A percentile compares a stretch with the other conserved stretches of the same genome.
These are phyloP conservation scores for Tinea semifulvella DNA, from an alignment of 2,888 invertebrate genomes.

Conservation along the genomic window DNA sequence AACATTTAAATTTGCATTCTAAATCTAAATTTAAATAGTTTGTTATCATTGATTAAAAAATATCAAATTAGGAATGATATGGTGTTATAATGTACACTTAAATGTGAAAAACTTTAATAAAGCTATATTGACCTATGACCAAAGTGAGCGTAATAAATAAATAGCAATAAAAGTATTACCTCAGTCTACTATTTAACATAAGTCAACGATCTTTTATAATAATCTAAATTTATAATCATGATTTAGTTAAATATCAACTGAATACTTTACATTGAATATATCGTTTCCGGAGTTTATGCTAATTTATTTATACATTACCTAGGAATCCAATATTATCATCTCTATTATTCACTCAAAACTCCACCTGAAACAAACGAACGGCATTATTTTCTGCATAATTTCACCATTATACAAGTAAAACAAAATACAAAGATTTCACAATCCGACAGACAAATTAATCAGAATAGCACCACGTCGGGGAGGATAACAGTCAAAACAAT, in stretches of 20 bases:
- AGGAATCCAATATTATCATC: neutral
- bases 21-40: no score
- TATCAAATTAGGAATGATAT: no score
- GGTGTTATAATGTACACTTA: no score
- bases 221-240: neutral
- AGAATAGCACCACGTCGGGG: conserved; percentile 22
- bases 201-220: neutral
- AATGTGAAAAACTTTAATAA: no score
- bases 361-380: neutral
- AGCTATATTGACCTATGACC: no score
- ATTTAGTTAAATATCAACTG: neutral
- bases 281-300: neutral
- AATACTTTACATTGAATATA: neutral
- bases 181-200: neutral
- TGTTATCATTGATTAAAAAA: no score
- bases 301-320: conserved; percentile 6
- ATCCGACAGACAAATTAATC: conserved; percentile 8
- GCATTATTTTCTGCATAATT: neutral
- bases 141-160: no score
- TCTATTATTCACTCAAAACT: neutral
- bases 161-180: no score
- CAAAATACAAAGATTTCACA: neutral
- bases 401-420: neutral
- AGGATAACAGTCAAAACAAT: conserved; percentile 41
- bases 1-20: no score